Evolutionary conservation across 2,797 vertebrate genomes (phyloP).

Genomic region (Scleropages formosus): DNA sequence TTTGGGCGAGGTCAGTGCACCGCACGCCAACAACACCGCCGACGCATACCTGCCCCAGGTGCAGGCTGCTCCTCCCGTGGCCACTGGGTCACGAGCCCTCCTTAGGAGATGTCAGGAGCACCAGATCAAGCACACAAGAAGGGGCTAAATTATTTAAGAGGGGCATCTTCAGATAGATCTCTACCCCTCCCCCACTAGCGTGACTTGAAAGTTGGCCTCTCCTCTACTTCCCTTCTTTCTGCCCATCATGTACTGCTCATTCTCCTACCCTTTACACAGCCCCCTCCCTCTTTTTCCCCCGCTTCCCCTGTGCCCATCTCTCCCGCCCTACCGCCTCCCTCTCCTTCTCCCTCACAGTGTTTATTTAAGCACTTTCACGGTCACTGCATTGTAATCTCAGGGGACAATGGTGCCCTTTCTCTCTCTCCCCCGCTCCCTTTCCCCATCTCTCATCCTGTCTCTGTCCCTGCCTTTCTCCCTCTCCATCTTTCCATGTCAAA

Average conservation of each 20-base stretch:
- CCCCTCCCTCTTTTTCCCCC: slow-evolving; percentile 41
- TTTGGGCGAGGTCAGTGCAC: background rate
- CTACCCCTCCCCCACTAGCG: slow-evolving; percentile 42
- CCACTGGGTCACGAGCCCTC: slow-evolving; percentile 33
- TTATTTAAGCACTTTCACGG: slow-evolving; percentile 83
- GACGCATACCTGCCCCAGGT: slow-evolving; percentile 40
- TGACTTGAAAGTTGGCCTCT: slow-evolving; percentile 34
- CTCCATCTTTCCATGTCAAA: slow-evolving; percentile 71
- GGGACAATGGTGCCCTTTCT: slow-evolving; percentile 67
- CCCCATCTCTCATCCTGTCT: slow-evolving; percentile 36
- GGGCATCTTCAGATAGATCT: slow-evolving; percentile 32
- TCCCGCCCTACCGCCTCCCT: slow-evolving; percentile 30
- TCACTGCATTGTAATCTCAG: slow-evolving; percentile 77
- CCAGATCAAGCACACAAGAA: slow-evolving; percentile 42
- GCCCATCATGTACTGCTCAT: slow-evolving; percentile 28
- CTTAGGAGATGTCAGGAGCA: slow-evolving; percentile 51
- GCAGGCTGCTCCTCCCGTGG: slow-evolving; percentile 40
- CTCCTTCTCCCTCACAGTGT: slow-evolving; percentile 51
- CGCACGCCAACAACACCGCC: background rate
- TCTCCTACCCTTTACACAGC: slow-evolving; percentile 15
- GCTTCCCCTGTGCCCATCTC: slow-evolving; percentile 43
- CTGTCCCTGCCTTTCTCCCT: slow-evolving; percentile 45
- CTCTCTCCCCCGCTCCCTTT: slow-evolving; percentile 47
- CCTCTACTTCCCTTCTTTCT: slow-evolving; percentile 7
- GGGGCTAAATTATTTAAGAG: slow-evolving; percentile 61